Evolutionary conservation across 2,113 vertebrate genomes (phyloP).

Genomic region (Petaurus breviceps): DNA sequence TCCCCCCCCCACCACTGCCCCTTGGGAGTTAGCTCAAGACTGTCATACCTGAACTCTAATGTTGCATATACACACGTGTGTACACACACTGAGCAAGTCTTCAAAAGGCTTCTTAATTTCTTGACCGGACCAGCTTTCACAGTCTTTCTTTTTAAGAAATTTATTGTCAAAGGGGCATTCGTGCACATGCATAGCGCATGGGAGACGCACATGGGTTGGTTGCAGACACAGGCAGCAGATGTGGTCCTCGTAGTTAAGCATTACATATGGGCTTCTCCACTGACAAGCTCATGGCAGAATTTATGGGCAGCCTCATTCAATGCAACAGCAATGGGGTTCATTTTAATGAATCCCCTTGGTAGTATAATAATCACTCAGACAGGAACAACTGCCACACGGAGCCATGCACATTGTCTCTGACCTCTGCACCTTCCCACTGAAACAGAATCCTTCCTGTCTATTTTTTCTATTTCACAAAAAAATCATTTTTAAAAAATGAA

Average conservation of each 20-base stretch:
- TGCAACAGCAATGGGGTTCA: conserved; percentile 56
- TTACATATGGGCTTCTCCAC: conserved; percentile 54
- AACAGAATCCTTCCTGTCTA: conserved; percentile 61
- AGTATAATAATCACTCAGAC: conserved; percentile 68
- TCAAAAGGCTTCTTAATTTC: background rate
- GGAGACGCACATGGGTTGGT: rapidly evolving
- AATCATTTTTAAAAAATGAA: conserved; percentile 70
- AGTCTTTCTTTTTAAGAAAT: background rate
- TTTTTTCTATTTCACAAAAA: conserved; percentile 59
- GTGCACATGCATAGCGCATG: background rate
- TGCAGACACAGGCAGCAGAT: conserved; percentile 40
- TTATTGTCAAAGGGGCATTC: background rate
- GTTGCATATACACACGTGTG: background rate
- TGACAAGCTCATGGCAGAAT: conserved; percentile 54
- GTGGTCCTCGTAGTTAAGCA: background rate
- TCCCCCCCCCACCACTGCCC: background rate
- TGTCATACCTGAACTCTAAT: background rate
- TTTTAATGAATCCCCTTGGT: conserved; percentile 77
- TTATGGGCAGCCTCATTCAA: conserved; percentile 58
- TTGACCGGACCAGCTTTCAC: background rate
- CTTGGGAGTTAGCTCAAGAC: background rate
- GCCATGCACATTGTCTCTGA: conserved; percentile 54
- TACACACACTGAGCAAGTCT: rapidly evolving
- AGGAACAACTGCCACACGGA: conserved; percentile 56
- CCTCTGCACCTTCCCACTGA: conserved; percentile 72